A percentile compares a stretch with the other conserved stretches of the same genome.
Conservation (phyloP, 2,113 vertebrate genomes). For the Trochalopteron elliotii region DNA sequence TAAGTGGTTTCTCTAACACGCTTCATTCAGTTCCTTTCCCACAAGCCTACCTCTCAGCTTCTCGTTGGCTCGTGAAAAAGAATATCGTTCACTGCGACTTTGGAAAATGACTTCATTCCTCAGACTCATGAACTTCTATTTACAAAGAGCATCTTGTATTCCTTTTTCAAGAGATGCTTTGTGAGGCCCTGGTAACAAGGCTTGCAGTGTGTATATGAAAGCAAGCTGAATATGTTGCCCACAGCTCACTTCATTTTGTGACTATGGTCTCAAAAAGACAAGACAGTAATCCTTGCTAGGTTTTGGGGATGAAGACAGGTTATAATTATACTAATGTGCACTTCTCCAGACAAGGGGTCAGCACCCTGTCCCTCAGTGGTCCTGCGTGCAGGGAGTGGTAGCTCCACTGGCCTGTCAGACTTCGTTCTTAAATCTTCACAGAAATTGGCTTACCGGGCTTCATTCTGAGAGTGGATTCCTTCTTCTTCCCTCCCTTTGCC, state of each 20-base stretch:
- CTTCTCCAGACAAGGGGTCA: background rate
- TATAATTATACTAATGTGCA: background rate
- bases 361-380: background rate
- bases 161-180: conserved; percentile 81
- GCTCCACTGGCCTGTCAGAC: background rate
- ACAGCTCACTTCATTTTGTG: conserved; percentile 60
- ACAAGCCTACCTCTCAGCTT: conserved; percentile 42
- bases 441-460: fast-evolving
- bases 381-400: background rate
- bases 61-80: conserved; percentile 20
- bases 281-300: conserved; percentile 37
- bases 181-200: conserved; percentile 77
- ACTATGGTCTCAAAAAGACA: conserved; percentile 40
- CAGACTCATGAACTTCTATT: conserved; percentile 81
- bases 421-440: background rate
- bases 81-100: conserved; percentile 59
- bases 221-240: conserved; percentile 46
- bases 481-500: background rate
- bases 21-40: conserved; percentile 30
- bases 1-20: conserved; percentile 13
- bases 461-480: background rate
- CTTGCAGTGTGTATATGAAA: conserved; percentile 73
- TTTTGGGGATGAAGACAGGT: background rate
- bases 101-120: conserved; percentile 79
- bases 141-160: conserved; percentile 85